Base-by-base conservation (phyloP, 2,113 vertebrate species). In the Dunckerocampus dactyliophorus region DNA sequence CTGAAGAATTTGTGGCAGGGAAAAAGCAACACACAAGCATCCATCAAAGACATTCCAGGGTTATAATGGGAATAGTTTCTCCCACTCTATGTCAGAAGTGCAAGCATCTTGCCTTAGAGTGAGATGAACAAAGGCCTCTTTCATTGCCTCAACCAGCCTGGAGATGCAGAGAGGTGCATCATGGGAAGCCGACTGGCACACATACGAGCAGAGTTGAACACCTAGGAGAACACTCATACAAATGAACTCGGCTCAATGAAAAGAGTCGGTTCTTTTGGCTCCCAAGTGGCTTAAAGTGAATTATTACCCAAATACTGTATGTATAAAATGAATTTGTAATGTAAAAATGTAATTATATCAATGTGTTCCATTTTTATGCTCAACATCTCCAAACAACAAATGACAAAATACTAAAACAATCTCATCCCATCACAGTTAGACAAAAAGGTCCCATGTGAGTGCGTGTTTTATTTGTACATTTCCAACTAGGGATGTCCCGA, bases 101-200 rank as follows among this genome's bases (percentile, higher is more conserved):
- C 84, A 85, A 84, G 82, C 84, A 83, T 81, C 83, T 87, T 88
- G 86, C 85, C 85, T 84, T 53, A 54, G 72, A 83, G 76, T 72
- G 78, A 81, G 74, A 59, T 22, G 72, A 85, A 91, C 89, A 91
- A 91, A 89, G 74, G 75, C 53, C 77, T 84, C 90, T 88, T 92
- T 92, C 88, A 92, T 65, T 74, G 69, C 64, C 67, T 76, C 55
- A 39, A 24, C 75, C 72, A 48, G 69, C 70, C 67, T 58, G 65
- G 64, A 72, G 74, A 75, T 62, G 70, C 10, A 15, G 77, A 69
- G 82, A 82, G 80, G 80, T 82, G 87, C 85, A 88, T 85, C 76
- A 84, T 85, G 86, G 84, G 85, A 86, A 81, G 63, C 63, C 78
- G 73, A 77, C 62, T 64, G 72, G 66, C 50, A 47, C 72, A 74